These are phyloP conservation scores for Saguinus imperator DNA, from an alignment of 2,113 vertebrate species.

Conservation along the genomic window DNA sequence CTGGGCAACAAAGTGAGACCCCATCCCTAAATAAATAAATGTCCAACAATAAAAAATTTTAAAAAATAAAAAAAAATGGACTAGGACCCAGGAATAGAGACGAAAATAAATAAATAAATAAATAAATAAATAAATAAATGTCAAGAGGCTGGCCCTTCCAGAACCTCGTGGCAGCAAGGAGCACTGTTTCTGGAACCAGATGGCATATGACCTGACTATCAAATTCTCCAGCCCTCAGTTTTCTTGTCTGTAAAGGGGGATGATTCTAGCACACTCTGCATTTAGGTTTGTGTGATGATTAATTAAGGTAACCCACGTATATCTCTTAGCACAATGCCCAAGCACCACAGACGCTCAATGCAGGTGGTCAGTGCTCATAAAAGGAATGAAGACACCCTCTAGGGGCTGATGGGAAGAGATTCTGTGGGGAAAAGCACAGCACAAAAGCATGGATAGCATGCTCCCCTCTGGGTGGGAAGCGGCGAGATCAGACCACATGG, in stretches of 20 bases:
- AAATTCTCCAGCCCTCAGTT: not conserved
- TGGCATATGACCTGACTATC: not conserved
- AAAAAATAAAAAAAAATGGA: too few species aligned
- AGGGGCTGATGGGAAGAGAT: not conserved
- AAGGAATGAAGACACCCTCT: not conserved
- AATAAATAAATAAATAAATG: too few species aligned
- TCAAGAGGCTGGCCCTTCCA: not conserved
- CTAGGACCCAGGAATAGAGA: too few species aligned
- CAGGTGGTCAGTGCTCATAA: not conserved
- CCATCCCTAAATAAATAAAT: too few species aligned
- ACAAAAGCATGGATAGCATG: rapidly evolving
- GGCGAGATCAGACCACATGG: not conserved
- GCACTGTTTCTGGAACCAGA: not conserved
- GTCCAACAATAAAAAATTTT: too few species aligned
- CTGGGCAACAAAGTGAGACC: too few species aligned
- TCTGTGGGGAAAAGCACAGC: not conserved
- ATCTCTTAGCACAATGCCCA: not conserved
- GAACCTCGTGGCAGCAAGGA: not conserved
- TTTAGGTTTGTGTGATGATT: not conserved
- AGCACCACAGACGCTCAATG: not conserved
- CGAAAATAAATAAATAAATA: too few species aligned
- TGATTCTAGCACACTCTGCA: too few species aligned
- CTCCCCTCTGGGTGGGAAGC: not conserved
- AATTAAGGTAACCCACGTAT: rapidly evolving
- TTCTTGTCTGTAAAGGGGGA: not conserved